Conservation (phyloP, 2,888 invertebrate genomes). For the Cheilosia vernalis region DNA sequence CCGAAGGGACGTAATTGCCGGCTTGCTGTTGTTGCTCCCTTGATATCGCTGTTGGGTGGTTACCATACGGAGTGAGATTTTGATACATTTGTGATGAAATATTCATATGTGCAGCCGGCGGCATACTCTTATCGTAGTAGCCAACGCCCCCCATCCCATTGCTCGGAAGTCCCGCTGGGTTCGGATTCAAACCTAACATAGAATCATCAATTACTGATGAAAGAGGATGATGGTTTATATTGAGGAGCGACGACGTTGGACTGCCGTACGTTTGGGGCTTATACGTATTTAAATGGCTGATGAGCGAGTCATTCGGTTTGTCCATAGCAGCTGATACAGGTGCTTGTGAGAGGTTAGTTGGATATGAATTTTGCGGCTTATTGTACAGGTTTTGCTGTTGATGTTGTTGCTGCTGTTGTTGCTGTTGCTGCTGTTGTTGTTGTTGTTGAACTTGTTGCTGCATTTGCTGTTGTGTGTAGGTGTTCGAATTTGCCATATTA, state of each 20-base stretch:
- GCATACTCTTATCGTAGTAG: slow-evolving; percentile 86
- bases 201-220: slow-evolving; percentile 78
- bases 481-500: slow-evolving; percentile 77
- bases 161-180: slow-evolving; percentile 59
- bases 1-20: slow-evolving; percentile 55
- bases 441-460: slow-evolving; percentile 76
- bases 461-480: slow-evolving; percentile 77
- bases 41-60: slow-evolving; percentile 65
- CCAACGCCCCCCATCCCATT: slow-evolving; percentile 72
- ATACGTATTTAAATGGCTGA: slow-evolving; percentile 80
- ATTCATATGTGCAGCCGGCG: slow-evolving; percentile 86
- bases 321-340: slow-evolving; percentile 46
- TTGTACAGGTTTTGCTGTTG: slow-evolving; percentile 76
- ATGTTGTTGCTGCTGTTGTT: slow-evolving; percentile 59
- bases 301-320: slow-evolving; percentile 65
- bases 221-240: slow-evolving; percentile 79
- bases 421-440: slow-evolving; percentile 76
- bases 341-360: slow-evolving; percentile 62
- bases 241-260: slow-evolving; percentile 78
- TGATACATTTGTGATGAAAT: slow-evolving; percentile 84
- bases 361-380: slow-evolving; percentile 73
- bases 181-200: slow-evolving; percentile 79
- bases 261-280: slow-evolving; percentile 81
- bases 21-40: slow-evolving; percentile 72
- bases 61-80: slow-evolving; percentile 75